Evolutionary conservation across 2,888 invertebrate species (phyloP).

Genomic region (Orchestes rusci): DNA sequence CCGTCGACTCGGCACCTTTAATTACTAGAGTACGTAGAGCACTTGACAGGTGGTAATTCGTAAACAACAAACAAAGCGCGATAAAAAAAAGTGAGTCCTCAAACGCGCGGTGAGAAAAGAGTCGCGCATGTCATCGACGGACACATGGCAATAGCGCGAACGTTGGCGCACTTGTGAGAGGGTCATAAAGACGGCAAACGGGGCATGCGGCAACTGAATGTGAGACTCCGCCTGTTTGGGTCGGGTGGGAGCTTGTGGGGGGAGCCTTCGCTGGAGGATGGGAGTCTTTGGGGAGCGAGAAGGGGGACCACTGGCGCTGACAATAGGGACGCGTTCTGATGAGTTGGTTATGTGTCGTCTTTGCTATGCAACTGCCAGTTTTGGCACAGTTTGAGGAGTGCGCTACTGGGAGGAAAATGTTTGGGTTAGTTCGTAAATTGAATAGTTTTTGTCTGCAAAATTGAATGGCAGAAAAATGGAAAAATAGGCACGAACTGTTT

Average conservation of each 20-base stretch:
- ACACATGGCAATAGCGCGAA: slow-evolving; percentile 22
- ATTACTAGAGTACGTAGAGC: slow-evolving; percentile 17
- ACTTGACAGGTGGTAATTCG: slow-evolving; percentile 17
- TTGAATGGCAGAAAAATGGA: too few species aligned
- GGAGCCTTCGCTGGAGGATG: slow-evolving; percentile 9
- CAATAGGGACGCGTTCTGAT: slow-evolving; percentile 7
- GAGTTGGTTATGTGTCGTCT: too few species aligned
- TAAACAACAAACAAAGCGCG: slow-evolving; percentile 15
- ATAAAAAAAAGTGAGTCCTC: slow-evolving; percentile 17
- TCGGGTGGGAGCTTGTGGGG: slow-evolving; percentile 15
- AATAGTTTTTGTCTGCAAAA: too few species aligned
- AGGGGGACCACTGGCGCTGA: slow-evolving; percentile 3
- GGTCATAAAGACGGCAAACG: slow-evolving; percentile 11
- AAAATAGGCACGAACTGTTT: too few species aligned
- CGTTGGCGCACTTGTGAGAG: slow-evolving; percentile 21
- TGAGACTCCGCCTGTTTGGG: slow-evolving; percentile 8
- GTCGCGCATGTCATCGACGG: slow-evolving; percentile 18
- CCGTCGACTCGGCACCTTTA: slow-evolving; percentile 7
- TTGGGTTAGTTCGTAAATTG: too few species aligned
- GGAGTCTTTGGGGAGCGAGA: slow-evolving; percentile 5
- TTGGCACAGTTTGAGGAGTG: too few species aligned
- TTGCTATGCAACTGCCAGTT: too few species aligned
- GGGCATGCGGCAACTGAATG: slow-evolving; percentile 13
- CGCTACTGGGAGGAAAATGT: too few species aligned
- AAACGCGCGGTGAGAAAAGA: slow-evolving; percentile 15